Base-by-base conservation (phyloP, 2,113 vertebrate genomes). In the Rhabdomys dilectus region DNA sequence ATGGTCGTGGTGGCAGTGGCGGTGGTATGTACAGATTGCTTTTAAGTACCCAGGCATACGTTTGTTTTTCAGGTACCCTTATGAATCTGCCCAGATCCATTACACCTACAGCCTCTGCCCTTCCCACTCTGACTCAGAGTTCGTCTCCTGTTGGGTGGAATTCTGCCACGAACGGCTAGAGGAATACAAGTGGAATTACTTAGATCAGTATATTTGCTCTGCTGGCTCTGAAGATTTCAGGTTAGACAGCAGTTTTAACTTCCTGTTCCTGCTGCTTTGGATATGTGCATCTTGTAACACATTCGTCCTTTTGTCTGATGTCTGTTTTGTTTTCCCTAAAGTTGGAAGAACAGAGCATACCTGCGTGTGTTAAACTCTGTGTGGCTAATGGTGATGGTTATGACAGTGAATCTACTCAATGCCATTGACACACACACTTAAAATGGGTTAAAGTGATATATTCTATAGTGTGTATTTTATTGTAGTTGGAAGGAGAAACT, bases 141-240 rank as follows among this genome's bases (percentile, higher is more conserved):
- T 99, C 92, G 98, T 99, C 62, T 99, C 99, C 91, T 99, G 99
- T 97, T 99, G 99, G 99, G 99, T 99, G 82, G 99, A 99, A 96
- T 99, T 99, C 97, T 99, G 99, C 76, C 99, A 99, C 0, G 99
- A 99, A 97, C 98, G 99, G 19, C 97, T 99, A 91, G 99, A 99
- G 97, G 99, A 99, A 60, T 99, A 99, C 98, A 99, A 99, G 93
- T 99, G 99, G 99, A 99, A 99, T 98, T 99, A 99, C 98, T 98
- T 99, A 94, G 99, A 99, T 97, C 99, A 99, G 98, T 99, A 99
- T 96, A 99, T 99, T 98, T 99, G 99, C 94, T 99, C 99, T 10
- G 99, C 99, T 0, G 99, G 99, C 86, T 99, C 99, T 0, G 99
- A 99, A 98, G 99, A 99, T 97, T 99, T 99, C 98, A 99, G 99